Evolutionary conservation across 1,140 invertebrate species (phyloP), one percentile per base, ranked within the genome.

Genomic region (Solen grandis): DNA sequence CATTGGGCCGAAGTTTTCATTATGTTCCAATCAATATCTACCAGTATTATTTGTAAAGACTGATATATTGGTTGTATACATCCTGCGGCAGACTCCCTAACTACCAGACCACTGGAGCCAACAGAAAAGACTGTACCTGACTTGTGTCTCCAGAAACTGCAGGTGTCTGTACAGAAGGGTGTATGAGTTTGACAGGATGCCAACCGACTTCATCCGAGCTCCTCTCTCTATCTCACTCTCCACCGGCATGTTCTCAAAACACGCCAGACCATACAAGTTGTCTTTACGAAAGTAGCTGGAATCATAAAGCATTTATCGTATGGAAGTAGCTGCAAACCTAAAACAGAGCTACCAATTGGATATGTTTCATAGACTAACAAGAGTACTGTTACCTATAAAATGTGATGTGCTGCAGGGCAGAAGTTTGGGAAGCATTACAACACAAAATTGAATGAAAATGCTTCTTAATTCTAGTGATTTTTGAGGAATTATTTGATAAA

Each of bases 151-250:
- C 55, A 93, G 70, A 76, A 93, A 93, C 82, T 91, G 88, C 89
- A 92, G 92, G 78, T 93, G 92, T 79, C 88, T 84, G 84, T 93
- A 91, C 2, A 93, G 82, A 13, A 88, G 86, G 22, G 91, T 91
- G 84, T 93, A 93, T 5, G 90, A 92, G 33, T 90, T 89, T 1
- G 92, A 86, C 22, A 93, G 84, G 60, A 93, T 91, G 5, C 92
- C 92, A 4, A 93, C 92, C 66, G 92, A 93, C 76, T 93, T 93
- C 92, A 93, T 93, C 50, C 92, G 77, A 22, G 92, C 92, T 13
- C 92, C 92, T 76, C 92, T 79, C 77, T 93, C 92, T 50, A 90
- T 89, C 70, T 89, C 90, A 87, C 91, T 92, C 22, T 92, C 90
- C 8, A 93, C 91, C 69, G 84, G 86, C 91, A 93, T 92, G 63